phyloP scores from a whole-genome alignment of 2,888 invertebrate species.

The Ariolimax columbianus region DNA sequence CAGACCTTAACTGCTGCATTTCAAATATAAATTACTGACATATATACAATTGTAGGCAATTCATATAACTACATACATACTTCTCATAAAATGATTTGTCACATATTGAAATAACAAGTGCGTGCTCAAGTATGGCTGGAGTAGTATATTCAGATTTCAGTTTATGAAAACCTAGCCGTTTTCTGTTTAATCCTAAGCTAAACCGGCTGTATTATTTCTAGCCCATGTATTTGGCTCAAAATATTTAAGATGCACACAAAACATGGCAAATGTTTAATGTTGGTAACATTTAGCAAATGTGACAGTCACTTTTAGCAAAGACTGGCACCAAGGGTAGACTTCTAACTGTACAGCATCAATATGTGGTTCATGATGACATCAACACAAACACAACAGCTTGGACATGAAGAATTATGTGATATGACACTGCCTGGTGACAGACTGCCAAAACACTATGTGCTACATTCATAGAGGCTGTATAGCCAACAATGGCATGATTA shows the following conservation, averaged over 20 bases:
- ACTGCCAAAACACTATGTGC: not conserved
- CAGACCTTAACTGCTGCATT: not conserved
- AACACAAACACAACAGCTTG: not conserved
- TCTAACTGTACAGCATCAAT: not conserved
- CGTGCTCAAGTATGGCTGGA: too few species aligned
- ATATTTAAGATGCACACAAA: not conserved
- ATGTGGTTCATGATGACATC: not conserved
- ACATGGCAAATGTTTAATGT: not conserved
- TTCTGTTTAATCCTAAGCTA: not conserved
- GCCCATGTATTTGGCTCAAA: not conserved
- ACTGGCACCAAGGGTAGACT: not conserved
- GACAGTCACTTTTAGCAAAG: not conserved
- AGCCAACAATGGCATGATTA: not conserved
- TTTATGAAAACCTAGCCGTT: too few species aligned
- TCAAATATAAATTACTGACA: not conserved
- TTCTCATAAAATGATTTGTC: too few species aligned
- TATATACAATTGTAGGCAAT: not conserved
- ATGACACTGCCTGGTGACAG: not conserved
- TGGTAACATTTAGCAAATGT: not conserved
- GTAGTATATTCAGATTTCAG: too few species aligned
- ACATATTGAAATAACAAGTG: too few species aligned
- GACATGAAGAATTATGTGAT: not conserved
- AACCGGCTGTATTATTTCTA: not conserved
- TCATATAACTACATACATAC: not conserved
- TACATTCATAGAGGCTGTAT: not conserved